Evolutionary conservation across 2,888 invertebrate species (phyloP).

Genomic region (Eupithecia abbreviata): DNA sequence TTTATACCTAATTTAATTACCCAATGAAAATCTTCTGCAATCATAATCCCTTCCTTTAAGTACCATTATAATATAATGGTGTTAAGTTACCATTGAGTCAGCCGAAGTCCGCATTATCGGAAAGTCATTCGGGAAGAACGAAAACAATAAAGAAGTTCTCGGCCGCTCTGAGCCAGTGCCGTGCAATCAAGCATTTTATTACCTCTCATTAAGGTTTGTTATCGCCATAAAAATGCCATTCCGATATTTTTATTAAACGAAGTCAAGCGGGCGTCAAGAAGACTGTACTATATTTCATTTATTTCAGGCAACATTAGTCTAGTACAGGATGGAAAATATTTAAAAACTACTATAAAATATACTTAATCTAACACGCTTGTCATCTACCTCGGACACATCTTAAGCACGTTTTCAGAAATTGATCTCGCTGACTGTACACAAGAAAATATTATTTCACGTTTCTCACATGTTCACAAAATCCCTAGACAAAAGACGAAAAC

Average conservation of each 20-base stretch:
- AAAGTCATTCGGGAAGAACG: not conserved
- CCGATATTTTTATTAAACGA: conserved; percentile 40
- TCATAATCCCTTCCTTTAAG: not conserved
- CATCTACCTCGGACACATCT: not conserved
- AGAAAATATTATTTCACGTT: not conserved
- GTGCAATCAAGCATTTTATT: conserved; percentile 51
- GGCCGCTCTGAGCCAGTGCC: not conserved
- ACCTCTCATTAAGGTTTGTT: conserved; percentile 65
- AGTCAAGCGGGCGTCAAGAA: not conserved
- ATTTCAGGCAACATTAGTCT: no score
- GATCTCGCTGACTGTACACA: not conserved
- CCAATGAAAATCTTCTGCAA: not conserved
- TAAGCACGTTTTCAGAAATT: not conserved
- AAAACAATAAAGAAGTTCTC: not conserved
- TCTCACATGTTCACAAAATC: not conserved
- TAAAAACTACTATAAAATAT: no score
- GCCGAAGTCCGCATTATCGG: not conserved
- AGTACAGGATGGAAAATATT: no score
- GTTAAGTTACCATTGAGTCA: not conserved
- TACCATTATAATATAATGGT: not conserved
- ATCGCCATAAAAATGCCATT: conserved; percentile 61
- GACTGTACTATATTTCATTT: not conserved
- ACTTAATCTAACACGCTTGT: not conserved
- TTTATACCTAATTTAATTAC: not conserved
- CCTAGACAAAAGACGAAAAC: conserved; percentile 10